Conservation (phyloP, 2,888 invertebrate genomes). For the Apomyelois bistriatella region DNA sequence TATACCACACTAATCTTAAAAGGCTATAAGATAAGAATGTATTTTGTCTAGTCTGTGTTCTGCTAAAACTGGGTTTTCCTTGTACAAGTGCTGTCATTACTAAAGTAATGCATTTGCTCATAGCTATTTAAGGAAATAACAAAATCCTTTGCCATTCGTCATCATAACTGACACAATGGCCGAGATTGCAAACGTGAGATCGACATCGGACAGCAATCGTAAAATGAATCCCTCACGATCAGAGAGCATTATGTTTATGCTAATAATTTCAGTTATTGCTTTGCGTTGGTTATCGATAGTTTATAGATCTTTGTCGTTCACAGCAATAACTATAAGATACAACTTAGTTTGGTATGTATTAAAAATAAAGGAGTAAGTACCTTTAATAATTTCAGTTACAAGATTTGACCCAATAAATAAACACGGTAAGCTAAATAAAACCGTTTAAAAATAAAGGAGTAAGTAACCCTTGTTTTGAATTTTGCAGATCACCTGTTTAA, state of each 20-base stretch:
- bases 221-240: not conserved
- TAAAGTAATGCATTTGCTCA: not conserved
- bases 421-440: too few species aligned
- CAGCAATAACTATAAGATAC: not conserved
- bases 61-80: not conserved
- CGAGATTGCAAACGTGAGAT: not conserved
- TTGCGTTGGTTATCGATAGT: not conserved
- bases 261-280: not conserved
- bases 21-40: too few species aligned
- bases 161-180: not conserved
- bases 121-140: not conserved
- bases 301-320: not conserved
- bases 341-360: too few species aligned
- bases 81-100: not conserved
- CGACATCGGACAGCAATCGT: not conserved
- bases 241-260: not conserved
- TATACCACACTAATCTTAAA: not conserved
- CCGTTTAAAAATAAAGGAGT: too few species aligned
- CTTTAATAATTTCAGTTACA: too few species aligned
- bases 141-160: not conserved
- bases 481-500: too few species aligned
- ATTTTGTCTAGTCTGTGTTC: too few species aligned
- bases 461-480: too few species aligned
- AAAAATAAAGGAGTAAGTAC: too few species aligned
- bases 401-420: too few species aligned